phyloP scores from a whole-genome alignment of 2,888 invertebrate genomes.

The Lepetodrilus schrolli region DNA sequence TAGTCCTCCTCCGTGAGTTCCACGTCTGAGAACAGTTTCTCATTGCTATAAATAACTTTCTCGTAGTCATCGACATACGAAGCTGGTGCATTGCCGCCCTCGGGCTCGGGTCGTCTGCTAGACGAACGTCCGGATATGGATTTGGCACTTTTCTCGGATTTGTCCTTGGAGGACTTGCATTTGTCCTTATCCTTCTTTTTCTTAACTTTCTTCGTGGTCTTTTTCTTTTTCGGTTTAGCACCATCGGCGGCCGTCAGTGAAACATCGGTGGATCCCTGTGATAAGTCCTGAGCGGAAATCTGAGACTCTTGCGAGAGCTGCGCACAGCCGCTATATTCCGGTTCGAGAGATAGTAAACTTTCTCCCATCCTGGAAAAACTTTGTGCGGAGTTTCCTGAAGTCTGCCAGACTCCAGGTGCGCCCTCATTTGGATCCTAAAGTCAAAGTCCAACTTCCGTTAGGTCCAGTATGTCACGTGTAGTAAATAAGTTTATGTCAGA shows the following conservation, averaged over 20 bases:
- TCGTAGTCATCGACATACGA: conserved; percentile 61
- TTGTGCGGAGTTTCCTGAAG: not conserved
- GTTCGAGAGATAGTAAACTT: conserved; percentile 32
- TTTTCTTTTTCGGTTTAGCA: conserved; percentile 44
- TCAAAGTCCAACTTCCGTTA: not conserved
- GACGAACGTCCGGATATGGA: conserved; percentile 38
- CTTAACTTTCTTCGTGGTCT: conserved; percentile 46
- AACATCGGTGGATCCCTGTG: conserved; percentile 37
- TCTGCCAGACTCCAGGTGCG: not conserved
- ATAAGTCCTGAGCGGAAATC: conserved; percentile 36
- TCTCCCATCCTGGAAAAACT: conserved; percentile 28
- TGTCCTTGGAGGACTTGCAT: conserved; percentile 36
- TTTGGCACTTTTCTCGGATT: conserved; percentile 35
- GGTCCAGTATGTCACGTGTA: not conserved
- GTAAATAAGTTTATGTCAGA: not conserved
- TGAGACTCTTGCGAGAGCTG: conserved; percentile 51
- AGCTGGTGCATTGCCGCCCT: conserved; percentile 59
- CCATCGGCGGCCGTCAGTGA: conserved; percentile 29
- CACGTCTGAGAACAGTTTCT: conserved; percentile 69
- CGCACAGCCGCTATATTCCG: conserved; percentile 40
- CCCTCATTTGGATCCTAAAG: conserved; percentile 26
- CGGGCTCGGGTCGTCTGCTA: conserved; percentile 68
- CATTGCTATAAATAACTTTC: conserved; percentile 65
- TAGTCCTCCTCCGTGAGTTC: conserved; percentile 56
- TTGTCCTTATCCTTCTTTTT: conserved; percentile 53